Percentiles rank a stretch among this genome's conserved stretches.
Conservation (phyloP, 2,888 invertebrate species). For the Metacarcinus magister region DNA sequence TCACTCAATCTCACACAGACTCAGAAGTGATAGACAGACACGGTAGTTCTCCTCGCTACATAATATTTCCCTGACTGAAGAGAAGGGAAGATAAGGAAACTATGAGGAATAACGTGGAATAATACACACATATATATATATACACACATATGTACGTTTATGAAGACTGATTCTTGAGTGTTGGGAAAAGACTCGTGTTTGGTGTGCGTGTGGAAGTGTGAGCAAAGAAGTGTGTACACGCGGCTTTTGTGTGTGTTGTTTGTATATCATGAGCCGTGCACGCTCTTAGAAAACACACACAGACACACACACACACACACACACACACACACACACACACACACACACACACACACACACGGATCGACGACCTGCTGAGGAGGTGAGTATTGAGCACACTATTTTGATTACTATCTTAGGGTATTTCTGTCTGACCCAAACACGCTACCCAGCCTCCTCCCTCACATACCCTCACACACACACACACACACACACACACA, state of each 20-base stretch:
- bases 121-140: background rate
- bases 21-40: background rate
- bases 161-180: background rate
- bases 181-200: background rate
- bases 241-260: background rate
- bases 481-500: constrained; percentile 22
- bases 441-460: background rate
- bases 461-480: background rate
- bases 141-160: background rate
- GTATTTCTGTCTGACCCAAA: constrained; percentile 30
- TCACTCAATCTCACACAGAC: background rate
- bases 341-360: constrained; percentile 42
- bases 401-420: background rate
- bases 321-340: constrained; percentile 54
- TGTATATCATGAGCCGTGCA: background rate
- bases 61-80: background rate
- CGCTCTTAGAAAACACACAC: background rate
- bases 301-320: constrained; percentile 56
- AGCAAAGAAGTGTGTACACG: constrained; percentile 43
- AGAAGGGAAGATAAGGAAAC: background rate
- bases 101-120: background rate
- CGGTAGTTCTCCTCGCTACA: background rate
- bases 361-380: background rate
- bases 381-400: constrained; percentile 4
- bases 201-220: background rate